These are phyloP conservation scores for Psittacara wagleri DNA, from an alignment of 2,113 vertebrate species.

Conservation along the genomic window DNA sequence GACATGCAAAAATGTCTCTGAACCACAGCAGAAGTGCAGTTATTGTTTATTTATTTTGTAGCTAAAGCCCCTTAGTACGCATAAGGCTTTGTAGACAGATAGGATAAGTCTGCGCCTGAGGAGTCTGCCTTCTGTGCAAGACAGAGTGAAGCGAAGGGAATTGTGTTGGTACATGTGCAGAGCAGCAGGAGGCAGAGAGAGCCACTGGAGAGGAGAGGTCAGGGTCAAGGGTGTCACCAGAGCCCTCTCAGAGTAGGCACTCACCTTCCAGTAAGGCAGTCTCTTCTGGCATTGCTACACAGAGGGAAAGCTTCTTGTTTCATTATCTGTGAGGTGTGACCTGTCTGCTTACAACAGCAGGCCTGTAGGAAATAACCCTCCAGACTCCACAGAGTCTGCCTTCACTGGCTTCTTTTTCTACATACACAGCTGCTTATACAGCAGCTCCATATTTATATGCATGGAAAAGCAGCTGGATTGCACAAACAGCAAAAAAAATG, in stretches of 20 bases:
- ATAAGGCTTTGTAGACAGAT: slow-evolving; percentile 7
- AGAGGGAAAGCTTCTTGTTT: background rate
- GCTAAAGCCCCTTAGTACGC: slow-evolving; percentile 2
- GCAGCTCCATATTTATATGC: background rate
- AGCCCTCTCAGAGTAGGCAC: background rate
- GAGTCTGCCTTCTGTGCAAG: slow-evolving; percentile 32
- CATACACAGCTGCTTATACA: background rate
- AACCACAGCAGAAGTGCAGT: background rate
- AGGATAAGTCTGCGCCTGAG: slow-evolving; percentile 51
- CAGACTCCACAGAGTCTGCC: background rate
- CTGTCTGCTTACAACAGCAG: background rate
- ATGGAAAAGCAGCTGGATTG: background rate
- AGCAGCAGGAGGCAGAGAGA: background rate
- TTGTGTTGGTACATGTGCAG: background rate
- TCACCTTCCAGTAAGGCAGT: background rate
- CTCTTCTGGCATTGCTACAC: background rate
- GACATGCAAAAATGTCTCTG: background rate
- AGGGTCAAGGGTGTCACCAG: background rate
- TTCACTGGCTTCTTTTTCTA: background rate
- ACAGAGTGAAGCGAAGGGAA: background rate
- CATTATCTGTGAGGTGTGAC: background rate
- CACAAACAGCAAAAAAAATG: background rate
- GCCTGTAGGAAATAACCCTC: background rate
- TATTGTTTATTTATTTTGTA: slow-evolving; percentile 37
- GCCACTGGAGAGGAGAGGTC: background rate